A percentile compares a stretch with the other conserved stretches of the same genome.
Conservation (phyloP, 2,113 vertebrate genomes). For the Spermophilus dauricus region DNA sequence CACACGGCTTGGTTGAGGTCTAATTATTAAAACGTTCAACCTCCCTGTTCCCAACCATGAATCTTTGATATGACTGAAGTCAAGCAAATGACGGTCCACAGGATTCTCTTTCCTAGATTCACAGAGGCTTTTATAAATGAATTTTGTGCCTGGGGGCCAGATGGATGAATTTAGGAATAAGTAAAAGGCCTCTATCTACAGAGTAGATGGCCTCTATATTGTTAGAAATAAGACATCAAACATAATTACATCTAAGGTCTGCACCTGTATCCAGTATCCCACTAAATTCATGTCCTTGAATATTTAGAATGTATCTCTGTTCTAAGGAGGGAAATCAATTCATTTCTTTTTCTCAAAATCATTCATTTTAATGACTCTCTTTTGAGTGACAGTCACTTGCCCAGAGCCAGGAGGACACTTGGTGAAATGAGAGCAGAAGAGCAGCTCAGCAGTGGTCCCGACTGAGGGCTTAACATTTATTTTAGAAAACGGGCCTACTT, state of each 20-base stretch:
- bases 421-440: background rate
- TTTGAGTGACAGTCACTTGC: background rate
- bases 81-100: conserved; percentile 71
- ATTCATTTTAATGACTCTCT: background rate
- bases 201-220: conserved; percentile 35
- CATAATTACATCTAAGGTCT: background rate
- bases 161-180: conserved; percentile 59
- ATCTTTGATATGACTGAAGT: conserved; percentile 55
- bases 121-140: conserved; percentile 52
- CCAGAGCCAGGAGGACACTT: background rate
- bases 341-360: background rate
- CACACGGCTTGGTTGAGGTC: background rate
- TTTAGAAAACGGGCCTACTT: background rate
- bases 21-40: conserved; percentile 41
- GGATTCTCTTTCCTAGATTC: conserved; percentile 61
- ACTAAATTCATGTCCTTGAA: too few relatives aligned
- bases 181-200: conserved; percentile 1
- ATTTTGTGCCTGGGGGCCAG: background rate
- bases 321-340: background rate
- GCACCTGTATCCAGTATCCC: too few relatives aligned
- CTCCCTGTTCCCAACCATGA: background rate
- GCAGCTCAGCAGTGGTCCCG: background rate
- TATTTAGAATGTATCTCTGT: background rate
- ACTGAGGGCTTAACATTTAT: background rate
- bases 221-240: conserved; percentile 45